These are phyloP conservation scores for Microcebus murinus DNA, from an alignment of 2,113 vertebrate genomes.

Conservation along the genomic window DNA sequence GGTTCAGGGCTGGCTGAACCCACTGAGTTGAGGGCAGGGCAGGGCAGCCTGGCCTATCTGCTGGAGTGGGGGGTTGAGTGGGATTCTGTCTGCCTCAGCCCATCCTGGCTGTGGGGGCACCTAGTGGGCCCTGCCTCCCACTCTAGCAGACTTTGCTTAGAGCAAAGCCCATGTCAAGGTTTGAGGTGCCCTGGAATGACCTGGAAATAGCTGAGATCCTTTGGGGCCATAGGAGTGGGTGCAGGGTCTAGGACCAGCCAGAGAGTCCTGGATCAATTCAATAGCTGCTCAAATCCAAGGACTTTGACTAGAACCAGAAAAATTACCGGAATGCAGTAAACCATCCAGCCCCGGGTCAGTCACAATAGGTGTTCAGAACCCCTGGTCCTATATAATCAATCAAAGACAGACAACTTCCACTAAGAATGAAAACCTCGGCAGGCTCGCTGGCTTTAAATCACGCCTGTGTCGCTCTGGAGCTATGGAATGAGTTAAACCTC, in stretches of 20 bases:
- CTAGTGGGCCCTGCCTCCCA: not conserved
- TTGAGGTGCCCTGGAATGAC: too few relatives aligned
- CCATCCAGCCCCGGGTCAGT: slow-evolving; percentile 26
- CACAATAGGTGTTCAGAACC: slow-evolving; percentile 62
- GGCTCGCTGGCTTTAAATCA: slow-evolving; percentile 58
- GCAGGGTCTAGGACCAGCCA: not conserved
- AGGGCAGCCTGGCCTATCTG: not conserved
- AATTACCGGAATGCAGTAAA: slow-evolving; percentile 23
- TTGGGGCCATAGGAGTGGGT: not conserved
- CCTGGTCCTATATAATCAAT: slow-evolving; percentile 50
- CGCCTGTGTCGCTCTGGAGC: slow-evolving; percentile 21
- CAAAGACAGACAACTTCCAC: slow-evolving; percentile 63
- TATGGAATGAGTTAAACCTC: slow-evolving; percentile 63
- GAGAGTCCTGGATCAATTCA: not conserved
- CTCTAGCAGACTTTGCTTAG: not conserved
- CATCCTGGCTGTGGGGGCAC: not conserved
- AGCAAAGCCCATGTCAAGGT: not conserved
- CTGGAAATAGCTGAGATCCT: not conserved
- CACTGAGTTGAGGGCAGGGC: not conserved
- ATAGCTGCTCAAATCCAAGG: slow-evolving; percentile 6
- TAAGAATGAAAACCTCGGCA: not conserved
- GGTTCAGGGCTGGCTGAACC: not conserved
- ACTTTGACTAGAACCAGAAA: not conserved
- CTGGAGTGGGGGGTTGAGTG: not conserved
- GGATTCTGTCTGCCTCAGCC: not conserved